These are phyloP conservation scores for Watsonalla binaria DNA, from an alignment of 2,888 invertebrate species.

Conservation along the genomic window DNA sequence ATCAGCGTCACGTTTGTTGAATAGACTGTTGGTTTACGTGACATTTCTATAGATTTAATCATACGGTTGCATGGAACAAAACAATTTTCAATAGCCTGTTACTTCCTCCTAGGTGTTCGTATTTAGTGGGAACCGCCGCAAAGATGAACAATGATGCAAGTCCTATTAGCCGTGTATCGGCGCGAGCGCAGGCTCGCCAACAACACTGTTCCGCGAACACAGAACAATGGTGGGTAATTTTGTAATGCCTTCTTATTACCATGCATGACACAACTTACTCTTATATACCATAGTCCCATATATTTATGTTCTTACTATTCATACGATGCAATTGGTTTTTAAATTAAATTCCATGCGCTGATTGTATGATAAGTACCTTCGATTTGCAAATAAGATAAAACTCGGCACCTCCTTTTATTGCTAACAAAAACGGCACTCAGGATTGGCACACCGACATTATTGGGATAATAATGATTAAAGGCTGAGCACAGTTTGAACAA, in stretches of 20 bases:
- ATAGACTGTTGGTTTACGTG: slow-evolving; percentile 31
- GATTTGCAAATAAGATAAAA: slow-evolving; percentile 3
- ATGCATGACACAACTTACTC: slow-evolving; percentile 66
- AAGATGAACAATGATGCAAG: slow-evolving; percentile 60
- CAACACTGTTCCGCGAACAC: slow-evolving; percentile 65
- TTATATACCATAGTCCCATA: slow-evolving; percentile 39
- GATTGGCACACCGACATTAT: not conserved
- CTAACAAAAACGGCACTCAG: not conserved
- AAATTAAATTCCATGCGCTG: slow-evolving; percentile 40
- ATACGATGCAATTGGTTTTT: slow-evolving; percentile 44
- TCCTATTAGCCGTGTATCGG: slow-evolving; percentile 56
- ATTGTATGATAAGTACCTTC: slow-evolving; percentile 21
- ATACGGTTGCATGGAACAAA: slow-evolving; percentile 5
- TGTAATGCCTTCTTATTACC: slow-evolving; percentile 73
- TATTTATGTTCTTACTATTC: slow-evolving; percentile 53
- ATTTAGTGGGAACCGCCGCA: slow-evolving; percentile 51
- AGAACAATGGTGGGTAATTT: slow-evolving; percentile 75
- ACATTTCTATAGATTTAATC: slow-evolving; percentile 9
- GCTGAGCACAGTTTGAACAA: no score
- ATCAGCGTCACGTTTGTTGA: slow-evolving; percentile 18
- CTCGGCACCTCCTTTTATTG: not conserved
- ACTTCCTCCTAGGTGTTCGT: slow-evolving; percentile 36
- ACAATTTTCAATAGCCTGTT: slow-evolving; percentile 11
- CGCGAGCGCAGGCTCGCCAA: slow-evolving; percentile 46
- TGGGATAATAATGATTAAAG: no score